Percentiles rank a stretch among this genome's conserved stretches.
Conservation (phyloP, 2,797 vertebrate genomes). For the Chaetophractus vellerosus region DNA sequence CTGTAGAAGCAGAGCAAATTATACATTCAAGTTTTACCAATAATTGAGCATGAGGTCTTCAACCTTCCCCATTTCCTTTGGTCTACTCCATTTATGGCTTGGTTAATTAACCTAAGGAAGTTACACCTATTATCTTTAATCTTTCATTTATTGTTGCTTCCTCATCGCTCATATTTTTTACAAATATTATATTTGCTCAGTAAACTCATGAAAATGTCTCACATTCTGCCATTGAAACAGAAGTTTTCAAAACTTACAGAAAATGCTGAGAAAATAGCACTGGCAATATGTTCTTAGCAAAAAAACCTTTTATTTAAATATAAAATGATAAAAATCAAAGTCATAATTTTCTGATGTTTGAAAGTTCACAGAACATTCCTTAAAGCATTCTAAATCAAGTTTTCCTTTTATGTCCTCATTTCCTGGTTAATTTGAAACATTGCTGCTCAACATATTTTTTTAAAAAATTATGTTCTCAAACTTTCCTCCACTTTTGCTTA, state of each 20-base stretch:
- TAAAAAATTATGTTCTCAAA: not conserved
- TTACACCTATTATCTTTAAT: not conserved
- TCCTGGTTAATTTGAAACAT: slow-evolving; percentile 22
- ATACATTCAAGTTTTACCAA: not conserved
- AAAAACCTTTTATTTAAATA: not conserved
- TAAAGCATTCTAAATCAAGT: not conserved
- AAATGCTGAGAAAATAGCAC: not conserved
- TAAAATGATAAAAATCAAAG: not conserved
- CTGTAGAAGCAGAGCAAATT: not conserved
- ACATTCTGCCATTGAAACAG: not conserved
- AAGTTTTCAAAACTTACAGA: not conserved
- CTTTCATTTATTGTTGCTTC: not conserved
- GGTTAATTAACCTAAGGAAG: not conserved
- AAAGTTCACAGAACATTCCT: not conserved
- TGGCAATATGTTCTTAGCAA: not conserved
- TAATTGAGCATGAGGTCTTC: not conserved
- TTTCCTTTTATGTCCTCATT: not conserved
- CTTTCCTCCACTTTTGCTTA: not conserved
- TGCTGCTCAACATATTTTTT: not conserved
- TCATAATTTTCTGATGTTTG: not conserved
- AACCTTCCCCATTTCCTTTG: not conserved
- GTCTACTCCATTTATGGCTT: not conserved
- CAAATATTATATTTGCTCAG: not conserved
- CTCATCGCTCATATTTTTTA: not conserved
- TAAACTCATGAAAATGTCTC: not conserved